Evolutionary conservation across 2,888 invertebrate genomes (phyloP), one percentile per base, ranked within the genome.

Genomic region (Apotomis turbidana): DNA sequence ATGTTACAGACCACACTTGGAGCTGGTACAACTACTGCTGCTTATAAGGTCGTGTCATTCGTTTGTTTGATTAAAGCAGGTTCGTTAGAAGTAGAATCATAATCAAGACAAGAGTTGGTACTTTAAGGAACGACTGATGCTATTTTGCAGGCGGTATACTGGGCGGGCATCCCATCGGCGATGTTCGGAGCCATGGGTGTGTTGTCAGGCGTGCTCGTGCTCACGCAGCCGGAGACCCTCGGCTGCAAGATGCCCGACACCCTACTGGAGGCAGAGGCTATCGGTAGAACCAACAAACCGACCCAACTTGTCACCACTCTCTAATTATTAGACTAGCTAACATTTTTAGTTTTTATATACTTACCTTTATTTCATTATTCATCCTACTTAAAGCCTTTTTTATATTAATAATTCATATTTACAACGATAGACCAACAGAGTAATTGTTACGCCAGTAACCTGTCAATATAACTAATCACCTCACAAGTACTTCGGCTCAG

Each of bases 181-280:
- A 84, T 95, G 78, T 95, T 95, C 77, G 94, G 94, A 0, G 77
- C 78, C 1, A 93, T 94, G 87, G 94, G 94, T 0, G 79, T 94
- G 36, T 75, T 93, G n/a, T 91, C 95, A 0, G 95, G 95, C 0
- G 62, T 89, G 15, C 83, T 95, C 71, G 92, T 95, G 4, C 88
- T 95, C 59, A 91, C 94, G 44, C 95, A 95, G 80, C 95, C 95
- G 0, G 95, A 95, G 86, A 95, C 95, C 0, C 90, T 95, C 12
- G 94, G 95, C 75, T 86, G 92, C n/a, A 92, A 91, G 75, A 84
- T 95, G 84, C 95, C 95, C 0, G 94, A 95, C 77, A 95, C 95
- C 5, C 86, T 95, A 51, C 91, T 91, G n/a, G 95, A 95, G 74
- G 95, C 95, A 0, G 93, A 94, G 68, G 86, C 85, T 0, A 77